Evolutionary conservation across 2,113 vertebrate species (phyloP).

Genomic region (Clupea harengus): DNA sequence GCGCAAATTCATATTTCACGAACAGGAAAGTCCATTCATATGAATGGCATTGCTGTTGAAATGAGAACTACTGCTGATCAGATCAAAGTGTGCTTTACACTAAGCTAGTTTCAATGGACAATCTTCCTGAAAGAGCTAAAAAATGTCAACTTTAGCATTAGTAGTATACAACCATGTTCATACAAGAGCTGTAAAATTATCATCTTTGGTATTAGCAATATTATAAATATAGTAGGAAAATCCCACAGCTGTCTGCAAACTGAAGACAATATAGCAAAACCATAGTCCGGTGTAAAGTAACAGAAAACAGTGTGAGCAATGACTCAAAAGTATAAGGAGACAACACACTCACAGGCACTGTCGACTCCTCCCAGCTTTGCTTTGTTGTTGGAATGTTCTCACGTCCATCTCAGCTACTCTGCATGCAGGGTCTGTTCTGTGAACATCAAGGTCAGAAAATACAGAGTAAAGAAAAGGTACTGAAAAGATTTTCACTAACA

Average conservation of each 20-base stretch:
- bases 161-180: not conserved
- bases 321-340: not conserved
- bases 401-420: conserved; percentile 12
- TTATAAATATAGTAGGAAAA: too few species aligned
- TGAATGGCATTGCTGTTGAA: not conserved
- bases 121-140: not conserved
- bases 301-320: not conserved
- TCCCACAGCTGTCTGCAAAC: not conserved
- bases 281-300: too few species aligned
- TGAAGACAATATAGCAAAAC: not conserved
- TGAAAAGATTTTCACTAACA: not conserved
- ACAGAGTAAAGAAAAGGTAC: not conserved
- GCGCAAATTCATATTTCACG: not conserved
- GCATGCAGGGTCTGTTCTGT: conserved; percentile 23
- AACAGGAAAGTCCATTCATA: not conserved
- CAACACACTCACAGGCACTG: not conserved
- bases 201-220: too few species aligned
- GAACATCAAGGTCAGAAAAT: not conserved
- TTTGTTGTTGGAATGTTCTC: not conserved
- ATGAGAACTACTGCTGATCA: not conserved
- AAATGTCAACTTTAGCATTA: not conserved
- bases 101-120: not conserved
- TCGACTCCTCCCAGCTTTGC: not conserved
- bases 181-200: too few species aligned
- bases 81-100: not conserved